phyloP scores from a whole-genome alignment of 1,140 invertebrate genomes.

The Neoseiulus cucumeris region DNA sequence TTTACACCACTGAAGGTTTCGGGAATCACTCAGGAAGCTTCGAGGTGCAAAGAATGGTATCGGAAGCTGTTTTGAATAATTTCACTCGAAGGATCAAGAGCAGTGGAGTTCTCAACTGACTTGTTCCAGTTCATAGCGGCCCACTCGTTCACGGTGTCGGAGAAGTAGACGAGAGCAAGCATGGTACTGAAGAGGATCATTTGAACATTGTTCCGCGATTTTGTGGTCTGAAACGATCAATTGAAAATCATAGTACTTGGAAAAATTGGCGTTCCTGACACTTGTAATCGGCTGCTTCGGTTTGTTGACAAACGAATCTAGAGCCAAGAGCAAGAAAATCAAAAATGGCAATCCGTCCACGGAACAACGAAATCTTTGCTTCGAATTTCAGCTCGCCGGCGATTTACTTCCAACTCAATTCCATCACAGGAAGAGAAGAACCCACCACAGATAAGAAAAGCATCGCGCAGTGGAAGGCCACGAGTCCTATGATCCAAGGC shows the following conservation, averaged over 20 bases:
- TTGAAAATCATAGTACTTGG: not conserved
- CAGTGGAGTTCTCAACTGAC: not conserved
- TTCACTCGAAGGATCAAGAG: too few species aligned
- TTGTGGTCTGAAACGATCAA: not conserved
- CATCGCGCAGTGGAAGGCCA: conserved; percentile 2
- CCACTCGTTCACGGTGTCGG: not conserved
- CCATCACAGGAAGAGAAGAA: too few species aligned
- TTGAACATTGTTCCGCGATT: not conserved
- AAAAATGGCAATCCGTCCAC: too few species aligned
- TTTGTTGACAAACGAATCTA: not conserved
- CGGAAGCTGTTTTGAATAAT: too few species aligned
- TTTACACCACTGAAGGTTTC: too few species aligned
- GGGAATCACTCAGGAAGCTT: too few species aligned
- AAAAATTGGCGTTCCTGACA: too few species aligned
- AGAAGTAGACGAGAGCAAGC: conserved; percentile 5
- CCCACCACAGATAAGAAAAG: not conserved
- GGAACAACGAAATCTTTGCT: too few species aligned
- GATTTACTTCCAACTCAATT: too few species aligned
- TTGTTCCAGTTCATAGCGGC: not conserved
- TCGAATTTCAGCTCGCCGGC: too few species aligned
- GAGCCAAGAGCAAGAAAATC: not conserved
- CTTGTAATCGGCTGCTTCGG: not conserved
- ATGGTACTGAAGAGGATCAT: not conserved
- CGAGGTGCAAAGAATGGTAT: too few species aligned
- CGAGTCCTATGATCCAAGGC: conserved; percentile 1